These are phyloP conservation scores for Homarus americanus DNA, from an alignment of 1,140 invertebrate species.

Conservation along the genomic window DNA sequence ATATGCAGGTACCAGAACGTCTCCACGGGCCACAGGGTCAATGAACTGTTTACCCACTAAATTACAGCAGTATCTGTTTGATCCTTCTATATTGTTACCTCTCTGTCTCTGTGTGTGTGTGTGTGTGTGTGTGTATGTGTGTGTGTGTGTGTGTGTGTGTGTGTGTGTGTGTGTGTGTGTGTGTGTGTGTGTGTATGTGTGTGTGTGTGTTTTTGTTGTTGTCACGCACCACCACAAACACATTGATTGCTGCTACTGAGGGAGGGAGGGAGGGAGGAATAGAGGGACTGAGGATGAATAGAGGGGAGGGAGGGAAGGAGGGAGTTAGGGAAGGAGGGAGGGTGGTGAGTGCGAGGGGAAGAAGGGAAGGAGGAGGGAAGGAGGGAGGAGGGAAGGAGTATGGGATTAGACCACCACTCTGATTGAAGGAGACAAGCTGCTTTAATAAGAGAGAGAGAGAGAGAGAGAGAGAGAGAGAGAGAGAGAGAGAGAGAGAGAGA, in stretches of 20 bases:
- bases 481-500: not conserved
- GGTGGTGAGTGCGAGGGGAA: no score
- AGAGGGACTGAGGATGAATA: no score
- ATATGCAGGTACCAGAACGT: no score
- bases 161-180: slow-evolving; percentile 15
- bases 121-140: slow-evolving; percentile 26
- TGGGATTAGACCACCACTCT: not conserved
- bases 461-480: not conserved
- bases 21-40: no score
- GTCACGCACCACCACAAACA: no score
- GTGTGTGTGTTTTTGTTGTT: slow-evolving; percentile 8
- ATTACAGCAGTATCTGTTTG: no score
- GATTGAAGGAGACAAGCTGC: not conserved
- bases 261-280: no score
- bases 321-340: no score
- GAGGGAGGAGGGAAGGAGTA: not conserved
- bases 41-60: no score
- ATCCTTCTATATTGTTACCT: no score
- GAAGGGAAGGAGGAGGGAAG: not conserved
- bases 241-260: no score
- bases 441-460: not conserved
- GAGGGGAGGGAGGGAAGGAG: no score
- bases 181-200: slow-evolving; percentile 11
- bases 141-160: slow-evolving; percentile 8
- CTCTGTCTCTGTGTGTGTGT: slow-evolving; percentile 23